A percentile compares a stretch with the other conserved stretches of the same genome.
Conservation (phyloP, 2,113 vertebrate species). For the Microcebus ravelobensis region DNA sequence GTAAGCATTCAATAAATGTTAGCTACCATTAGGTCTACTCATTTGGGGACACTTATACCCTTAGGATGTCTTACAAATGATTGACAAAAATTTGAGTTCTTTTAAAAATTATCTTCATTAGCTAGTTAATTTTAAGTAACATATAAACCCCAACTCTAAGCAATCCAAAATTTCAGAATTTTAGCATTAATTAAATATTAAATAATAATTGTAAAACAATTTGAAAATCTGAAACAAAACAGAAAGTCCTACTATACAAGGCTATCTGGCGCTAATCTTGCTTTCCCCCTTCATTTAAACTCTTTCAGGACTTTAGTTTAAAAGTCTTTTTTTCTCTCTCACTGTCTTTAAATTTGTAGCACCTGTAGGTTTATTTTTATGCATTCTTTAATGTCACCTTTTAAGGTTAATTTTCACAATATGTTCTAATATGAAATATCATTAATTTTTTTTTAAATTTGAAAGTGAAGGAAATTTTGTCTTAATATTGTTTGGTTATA, state of each 20-base stretch:
- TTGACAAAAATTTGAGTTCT: not conserved
- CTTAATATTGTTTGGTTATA: not conserved
- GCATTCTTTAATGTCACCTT: not conserved
- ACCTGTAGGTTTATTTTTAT: not conserved
- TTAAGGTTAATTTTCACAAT: not conserved
- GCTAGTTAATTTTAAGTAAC: slow-evolving; percentile 15
- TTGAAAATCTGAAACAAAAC: not conserved
- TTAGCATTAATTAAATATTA: not conserved
- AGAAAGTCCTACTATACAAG: not conserved
- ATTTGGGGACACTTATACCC: not conserved
- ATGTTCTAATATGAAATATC: not conserved
- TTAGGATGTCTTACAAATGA: not conserved
- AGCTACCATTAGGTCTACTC: not conserved
- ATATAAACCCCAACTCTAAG: not conserved
- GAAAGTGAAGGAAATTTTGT: not conserved
- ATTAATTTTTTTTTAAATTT: not conserved
- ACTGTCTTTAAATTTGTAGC: not conserved
- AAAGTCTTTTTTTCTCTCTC: not conserved
- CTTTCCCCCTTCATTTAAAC: not conserved
- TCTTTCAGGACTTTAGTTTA: not conserved
- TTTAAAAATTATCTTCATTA: not conserved
- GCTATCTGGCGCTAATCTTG: not conserved
- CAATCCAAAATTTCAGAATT: not conserved
- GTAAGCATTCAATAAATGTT: not conserved
- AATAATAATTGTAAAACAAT: not conserved